Percentiles rank a stretch among this genome's conserved stretches.
These are phyloP conservation scores for Sebastes fasciatus DNA, from an alignment of 2,113 vertebrate species.

Conservation along the genomic window DNA sequence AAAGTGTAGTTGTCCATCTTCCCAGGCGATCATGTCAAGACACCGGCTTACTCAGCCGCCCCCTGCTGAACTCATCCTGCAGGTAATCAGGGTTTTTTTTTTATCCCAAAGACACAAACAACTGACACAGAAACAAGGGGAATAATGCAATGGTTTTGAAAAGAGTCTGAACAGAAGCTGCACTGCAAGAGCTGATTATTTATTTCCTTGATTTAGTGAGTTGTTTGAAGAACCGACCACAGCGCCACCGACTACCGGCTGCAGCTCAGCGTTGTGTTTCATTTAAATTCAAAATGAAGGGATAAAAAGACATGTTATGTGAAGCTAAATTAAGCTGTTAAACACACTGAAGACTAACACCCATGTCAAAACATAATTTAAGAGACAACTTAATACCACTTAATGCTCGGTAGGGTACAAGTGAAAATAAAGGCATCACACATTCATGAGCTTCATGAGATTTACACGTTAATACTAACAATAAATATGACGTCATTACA, in stretches of 20 bases:
- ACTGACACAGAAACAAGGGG: constrained; percentile 11
- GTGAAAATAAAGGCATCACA: constrained; percentile 50
- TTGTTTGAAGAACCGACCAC: background rate
- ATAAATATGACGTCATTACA: constrained; percentile 45
- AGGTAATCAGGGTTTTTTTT: constrained; percentile 28
- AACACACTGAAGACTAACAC: constrained; percentile 12
- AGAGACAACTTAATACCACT: constrained; percentile 22
- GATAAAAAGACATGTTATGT: background rate
- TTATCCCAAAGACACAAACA: constrained; percentile 6
- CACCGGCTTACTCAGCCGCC: constrained; percentile 47
- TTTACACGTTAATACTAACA: constrained; percentile 19
- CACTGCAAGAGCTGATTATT: background rate
- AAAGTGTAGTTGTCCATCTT: constrained; percentile 40
- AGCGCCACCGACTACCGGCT: background rate
- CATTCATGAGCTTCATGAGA: constrained; percentile 28
- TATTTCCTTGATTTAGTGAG: background rate
- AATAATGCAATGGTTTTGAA: background rate
- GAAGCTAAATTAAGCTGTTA: background rate
- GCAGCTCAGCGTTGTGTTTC: background rate
- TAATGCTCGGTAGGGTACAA: constrained; percentile 26
- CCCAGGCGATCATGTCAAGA: constrained; percentile 35
- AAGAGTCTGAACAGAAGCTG: background rate
- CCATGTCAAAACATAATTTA: constrained; percentile 24
- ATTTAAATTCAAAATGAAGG: background rate
- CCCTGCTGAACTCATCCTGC: constrained; percentile 27